Evolutionary conservation across 2,888 invertebrate species (phyloP), one percentile per base, ranked within the genome.

Genomic region (Camponotus fellah): DNA sequence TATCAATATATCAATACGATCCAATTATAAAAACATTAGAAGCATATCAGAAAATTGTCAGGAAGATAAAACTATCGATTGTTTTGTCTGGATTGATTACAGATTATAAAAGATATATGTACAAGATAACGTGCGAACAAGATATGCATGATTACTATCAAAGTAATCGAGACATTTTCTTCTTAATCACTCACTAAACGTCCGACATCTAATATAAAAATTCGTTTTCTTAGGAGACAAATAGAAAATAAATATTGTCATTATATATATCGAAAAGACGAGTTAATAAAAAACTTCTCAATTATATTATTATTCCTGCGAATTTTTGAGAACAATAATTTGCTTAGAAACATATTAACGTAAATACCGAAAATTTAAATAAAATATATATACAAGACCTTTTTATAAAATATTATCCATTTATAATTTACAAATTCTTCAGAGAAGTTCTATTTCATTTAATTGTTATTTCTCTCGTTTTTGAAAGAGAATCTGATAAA

Each of bases 11-110:
- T n/a, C n/a, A n/a, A n/a, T 26, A 17, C 5, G 40, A 72, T 4
- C 3, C 64, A 75, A 8, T 43, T 8, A 12, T 43, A 32, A 46
- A 46, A 75, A 46, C 14, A 64, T 12, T 46, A 9, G 8, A 34
- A 32, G 43, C 9, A 6, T 49, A 62, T 62, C 2, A 43, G 17
- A 43, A 8, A 0, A 46, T 64, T 64, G 43, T 26, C 21, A 34
- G 34, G 9, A 75, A 46, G 46, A 64, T 75, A 75, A 75, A 34
- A 34, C 46, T 75, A 64, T 0, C 34, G 3, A 75, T 75, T 64
- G 14, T 56, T 32, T 49, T 49, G 26, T 12, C 17, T 21, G 9
- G 26, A 72, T 21, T 21, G 14, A 43, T 32, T 32, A 12, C 9
- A 74, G n/a, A 62, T 21, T 40, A n/a, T 64, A 43, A 8, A 43